phyloP scores from a whole-genome alignment of 2,888 invertebrate genomes.

The Polyommatus iphigenia region DNA sequence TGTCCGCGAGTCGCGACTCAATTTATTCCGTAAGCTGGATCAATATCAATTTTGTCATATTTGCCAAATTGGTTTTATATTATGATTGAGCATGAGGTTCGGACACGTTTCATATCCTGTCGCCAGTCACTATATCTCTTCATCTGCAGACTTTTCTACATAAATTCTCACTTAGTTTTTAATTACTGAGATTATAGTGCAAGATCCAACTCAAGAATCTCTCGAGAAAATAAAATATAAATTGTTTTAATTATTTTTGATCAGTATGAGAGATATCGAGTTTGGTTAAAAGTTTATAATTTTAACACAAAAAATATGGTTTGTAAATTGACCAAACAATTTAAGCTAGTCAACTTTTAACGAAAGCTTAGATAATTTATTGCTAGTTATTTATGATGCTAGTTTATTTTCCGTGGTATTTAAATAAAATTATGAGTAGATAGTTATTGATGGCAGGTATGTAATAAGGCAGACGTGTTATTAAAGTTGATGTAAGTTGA shows the following conservation, averaged over 20 bases:
- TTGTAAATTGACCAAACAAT: background rate
- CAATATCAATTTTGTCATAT: conserved; percentile 30
- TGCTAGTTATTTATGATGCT: background rate
- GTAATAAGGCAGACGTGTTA: conserved; percentile 24
- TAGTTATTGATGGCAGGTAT: conserved; percentile 22
- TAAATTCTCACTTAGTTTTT: conserved; percentile 4
- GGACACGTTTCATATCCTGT: conserved; percentile 28
- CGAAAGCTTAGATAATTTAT: background rate
- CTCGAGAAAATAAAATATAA: background rate
- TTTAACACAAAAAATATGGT: background rate
- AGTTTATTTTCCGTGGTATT: conserved; percentile 14
- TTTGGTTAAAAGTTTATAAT: background rate
- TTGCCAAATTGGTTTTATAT: conserved; percentile 32
- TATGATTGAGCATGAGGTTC: conserved; percentile 31
- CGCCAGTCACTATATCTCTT: conserved; percentile 23
- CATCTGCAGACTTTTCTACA: conserved; percentile 2
- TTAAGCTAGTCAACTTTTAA: background rate
- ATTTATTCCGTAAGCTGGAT: conserved; percentile 6
- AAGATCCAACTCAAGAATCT: background rate
- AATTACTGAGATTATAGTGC: background rate
- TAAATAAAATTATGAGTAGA: conserved; percentile 25
- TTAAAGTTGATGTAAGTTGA: conserved; percentile 22
- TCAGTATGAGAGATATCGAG: background rate
- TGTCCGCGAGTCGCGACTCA: background rate
- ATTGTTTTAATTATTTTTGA: background rate